A percentile compares a stretch with the other conserved stretches of the same genome.
These are phyloP conservation scores for Pycnomerus fuliginosus DNA, from an alignment of 2,888 invertebrate species.

Conservation along the genomic window DNA sequence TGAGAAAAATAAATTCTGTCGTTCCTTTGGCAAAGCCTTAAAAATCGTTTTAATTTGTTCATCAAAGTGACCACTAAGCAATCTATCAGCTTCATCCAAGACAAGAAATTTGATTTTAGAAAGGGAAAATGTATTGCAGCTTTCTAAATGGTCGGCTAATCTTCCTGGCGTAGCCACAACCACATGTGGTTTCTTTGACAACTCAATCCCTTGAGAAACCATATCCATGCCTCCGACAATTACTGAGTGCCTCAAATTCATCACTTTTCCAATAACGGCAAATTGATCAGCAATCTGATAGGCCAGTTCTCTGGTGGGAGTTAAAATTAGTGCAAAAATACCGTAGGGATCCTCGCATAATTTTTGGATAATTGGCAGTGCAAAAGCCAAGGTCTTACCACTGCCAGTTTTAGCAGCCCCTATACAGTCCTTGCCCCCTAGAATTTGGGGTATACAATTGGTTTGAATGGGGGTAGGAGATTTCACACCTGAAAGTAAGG, in stretches of 20 bases:
- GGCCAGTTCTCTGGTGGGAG: conserved; percentile 92
- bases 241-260: conserved; percentile 79
- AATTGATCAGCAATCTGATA: conserved; percentile 96
- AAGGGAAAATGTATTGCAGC: conserved; percentile 80
- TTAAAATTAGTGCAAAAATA: conserved; percentile 90
- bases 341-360: conserved; percentile 94
- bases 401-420: conserved; percentile 98
- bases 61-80: conserved; percentile 77
- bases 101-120: conserved; percentile 82
- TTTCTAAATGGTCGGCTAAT: conserved; percentile 85
- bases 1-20: conserved; percentile 89
- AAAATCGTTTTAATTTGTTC: conserved; percentile 81
- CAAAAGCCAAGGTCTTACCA: conserved; percentile 98
- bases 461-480: conserved; percentile 80
- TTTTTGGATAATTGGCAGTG: conserved; percentile 88
- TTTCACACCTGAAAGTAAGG: conserved; percentile 68
- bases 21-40: conserved; percentile 68
- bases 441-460: conserved; percentile 76
- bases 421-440: conserved; percentile 83
- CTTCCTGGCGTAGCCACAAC: conserved; percentile 97
- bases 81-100: conserved; percentile 94
- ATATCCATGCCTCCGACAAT: conserved; percentile 96
- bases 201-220: conserved; percentile 80
- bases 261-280: conserved; percentile 83
- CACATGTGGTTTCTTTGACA: conserved; percentile 85